phyloP scores from a whole-genome alignment of 2,797 vertebrate species.

The Pangasius larnaudii region DNA sequence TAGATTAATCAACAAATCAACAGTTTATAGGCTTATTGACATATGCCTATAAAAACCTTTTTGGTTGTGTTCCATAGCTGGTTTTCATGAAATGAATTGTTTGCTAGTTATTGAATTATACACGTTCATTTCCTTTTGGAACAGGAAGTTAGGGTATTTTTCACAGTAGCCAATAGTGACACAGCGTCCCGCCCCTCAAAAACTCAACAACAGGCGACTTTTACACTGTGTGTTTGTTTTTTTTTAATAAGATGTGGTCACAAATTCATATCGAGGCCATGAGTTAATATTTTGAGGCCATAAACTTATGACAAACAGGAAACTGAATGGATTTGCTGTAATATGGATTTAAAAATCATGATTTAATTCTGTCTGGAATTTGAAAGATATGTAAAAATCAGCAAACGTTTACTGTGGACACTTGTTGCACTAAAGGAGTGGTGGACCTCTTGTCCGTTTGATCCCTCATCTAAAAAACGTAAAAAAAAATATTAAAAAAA shows the following conservation, averaged over 20 bases:
- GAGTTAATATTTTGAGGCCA: background rate
- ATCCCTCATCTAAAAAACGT: background rate
- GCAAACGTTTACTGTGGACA: too few species aligned
- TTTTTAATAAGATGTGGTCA: background rate
- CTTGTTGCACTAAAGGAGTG: background rate
- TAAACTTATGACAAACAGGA: background rate
- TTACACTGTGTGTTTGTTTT: background rate
- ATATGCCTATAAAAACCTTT: background rate
- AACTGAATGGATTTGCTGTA: background rate
- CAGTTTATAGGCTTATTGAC: background rate
- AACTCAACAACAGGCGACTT: background rate
- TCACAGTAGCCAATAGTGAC: background rate
- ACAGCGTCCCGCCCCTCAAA: background rate
- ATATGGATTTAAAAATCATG: background rate
- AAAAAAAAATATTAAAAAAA: too few species aligned
- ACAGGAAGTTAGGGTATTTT: background rate
- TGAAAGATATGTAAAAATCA: background rate
- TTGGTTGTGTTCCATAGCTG: background rate
- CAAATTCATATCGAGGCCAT: background rate
- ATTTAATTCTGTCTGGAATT: background rate
- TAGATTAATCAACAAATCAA: too few species aligned
- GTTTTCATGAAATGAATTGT: background rate
- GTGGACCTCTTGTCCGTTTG: background rate
- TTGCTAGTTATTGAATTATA: background rate
- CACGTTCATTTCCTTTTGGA: background rate